phyloP scores from a whole-genome alignment of 1,140 invertebrate species.

The Drosophila kurseongensis region DNA sequence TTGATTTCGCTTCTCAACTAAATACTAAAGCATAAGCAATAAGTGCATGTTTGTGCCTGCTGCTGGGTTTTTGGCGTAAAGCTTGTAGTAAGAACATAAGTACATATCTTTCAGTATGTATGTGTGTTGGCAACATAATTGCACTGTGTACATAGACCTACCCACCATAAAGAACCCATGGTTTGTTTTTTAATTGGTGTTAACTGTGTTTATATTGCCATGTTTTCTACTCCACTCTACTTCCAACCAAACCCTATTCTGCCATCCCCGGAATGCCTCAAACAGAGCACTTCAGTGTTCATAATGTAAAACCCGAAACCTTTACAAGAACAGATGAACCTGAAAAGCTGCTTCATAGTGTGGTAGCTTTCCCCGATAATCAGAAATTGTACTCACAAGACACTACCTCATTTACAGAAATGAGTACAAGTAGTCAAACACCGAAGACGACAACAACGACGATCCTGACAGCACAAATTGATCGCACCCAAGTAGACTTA shows the following conservation, averaged over 20 bases:
- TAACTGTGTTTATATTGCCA: conserved; percentile 78
- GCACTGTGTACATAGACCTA: conserved; percentile 78
- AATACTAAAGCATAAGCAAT: conserved; percentile 63
- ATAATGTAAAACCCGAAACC: conserved; percentile 77
- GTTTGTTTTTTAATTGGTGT: conserved; percentile 70
- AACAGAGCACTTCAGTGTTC: conserved; percentile 84
- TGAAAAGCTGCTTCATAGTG: conserved; percentile 81
- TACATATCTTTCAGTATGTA: conserved; percentile 7
- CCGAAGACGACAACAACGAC: conserved; percentile 62
- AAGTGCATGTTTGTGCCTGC: conserved; percentile 80
- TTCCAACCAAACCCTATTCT: conserved; percentile 33
- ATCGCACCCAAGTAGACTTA: conserved; percentile 69
- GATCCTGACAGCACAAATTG: conserved; percentile 55
- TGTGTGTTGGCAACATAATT: conserved; percentile 29
- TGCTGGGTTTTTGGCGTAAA: conserved; percentile 71
- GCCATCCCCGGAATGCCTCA: conserved; percentile 69
- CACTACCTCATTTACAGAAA: conserved; percentile 85
- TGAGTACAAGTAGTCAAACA: conserved; percentile 83
- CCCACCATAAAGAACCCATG: conserved; percentile 43
- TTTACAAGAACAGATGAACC: conserved; percentile 81
- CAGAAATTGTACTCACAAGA: conserved; percentile 68
- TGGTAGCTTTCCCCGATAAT: conserved; percentile 61
- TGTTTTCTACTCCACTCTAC: conserved; percentile 73
- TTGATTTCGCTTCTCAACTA: conserved; percentile 69
- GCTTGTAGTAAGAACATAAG: conserved; percentile 60